Conservation (phyloP, 2,888 invertebrate genomes). For the Cephus runcator region DNA sequence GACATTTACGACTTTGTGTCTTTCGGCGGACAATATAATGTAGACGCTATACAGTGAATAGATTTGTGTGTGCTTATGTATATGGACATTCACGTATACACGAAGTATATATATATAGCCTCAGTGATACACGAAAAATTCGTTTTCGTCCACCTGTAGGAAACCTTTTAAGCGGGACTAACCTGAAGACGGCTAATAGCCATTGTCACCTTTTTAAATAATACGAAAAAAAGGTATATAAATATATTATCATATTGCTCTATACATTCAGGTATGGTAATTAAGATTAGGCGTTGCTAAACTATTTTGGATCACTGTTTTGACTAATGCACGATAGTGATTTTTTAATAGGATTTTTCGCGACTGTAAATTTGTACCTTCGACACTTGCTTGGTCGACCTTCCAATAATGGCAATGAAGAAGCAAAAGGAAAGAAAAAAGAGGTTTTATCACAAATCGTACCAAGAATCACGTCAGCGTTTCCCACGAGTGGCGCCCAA, state of each 20-base stretch:
- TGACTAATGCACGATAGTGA: neutral
- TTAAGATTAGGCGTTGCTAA: neutral
- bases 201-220: neutral
- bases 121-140: neutral
- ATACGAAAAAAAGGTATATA: neutral
- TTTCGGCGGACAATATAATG: constrained; percentile 19
- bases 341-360: neutral
- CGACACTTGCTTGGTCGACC: neutral
- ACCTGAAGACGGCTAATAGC: neutral
- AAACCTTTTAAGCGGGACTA: neutral
- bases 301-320: neutral
- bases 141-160: neutral
- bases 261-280: neutral
- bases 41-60: neutral
- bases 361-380: neutral
- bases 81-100: constrained; percentile 2
- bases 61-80: neutral
- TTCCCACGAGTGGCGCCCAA: neutral
- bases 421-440: neutral
- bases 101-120: neutral
- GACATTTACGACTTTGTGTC: constrained; percentile 49
- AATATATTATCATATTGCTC: neutral
- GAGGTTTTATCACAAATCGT: neutral
- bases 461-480: neutral
- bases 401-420: neutral